Base-by-base conservation (phyloP, 1,140 invertebrate genomes). In the Paraescarpia echinospica region DNA sequence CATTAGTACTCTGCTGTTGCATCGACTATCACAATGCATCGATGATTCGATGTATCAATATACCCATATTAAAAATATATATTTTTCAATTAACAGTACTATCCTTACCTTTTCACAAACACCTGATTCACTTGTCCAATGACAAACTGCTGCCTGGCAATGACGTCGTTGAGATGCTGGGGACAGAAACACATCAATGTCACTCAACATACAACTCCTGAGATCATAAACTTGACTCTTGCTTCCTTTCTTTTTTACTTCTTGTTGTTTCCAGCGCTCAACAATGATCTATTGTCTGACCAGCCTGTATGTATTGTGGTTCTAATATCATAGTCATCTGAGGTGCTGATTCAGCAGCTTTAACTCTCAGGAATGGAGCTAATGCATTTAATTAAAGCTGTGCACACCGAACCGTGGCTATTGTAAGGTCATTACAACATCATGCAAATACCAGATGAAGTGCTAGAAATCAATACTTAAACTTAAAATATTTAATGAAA, bases 141-240 rank as follows among this genome's bases (percentile, higher is more conserved):
- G 59, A 91, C 92, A 92, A 93, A 94, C 90, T 94, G 93, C 41
- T 93, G 89, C 31, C 93, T 91, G 90, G 93, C 94, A 88, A 94
- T 34, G 8, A 95, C 94, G 94, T 95, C 95, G 94, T 95, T 95
- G 41, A 94, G 92, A 92, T 95, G 95, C 95, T 95, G 92, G 93
- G 31, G 92, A 92, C 93, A 77, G 59, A 77, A 77, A 77, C 59
- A 77, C 59, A 77, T 14, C 59, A 77, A 31, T 12, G 41, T 41
- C 41, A 41, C 41, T 6, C 41, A 41, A 41, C 41, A 6, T 12
- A 41, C 12, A 6, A 77, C 59, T 77, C 59, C 0, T 27, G 59
- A 77, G 12, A 27, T 77, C 59, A 77, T 6, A 41, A 41, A 41
- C 41, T 27, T 2, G 59, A 27, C 12, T 12, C 9, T 27, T 77